Evolutionary conservation across 2,797 vertebrate species (phyloP), one percentile per base, ranked within the genome.

Genomic region (Thripadectes ignobilis): DNA sequence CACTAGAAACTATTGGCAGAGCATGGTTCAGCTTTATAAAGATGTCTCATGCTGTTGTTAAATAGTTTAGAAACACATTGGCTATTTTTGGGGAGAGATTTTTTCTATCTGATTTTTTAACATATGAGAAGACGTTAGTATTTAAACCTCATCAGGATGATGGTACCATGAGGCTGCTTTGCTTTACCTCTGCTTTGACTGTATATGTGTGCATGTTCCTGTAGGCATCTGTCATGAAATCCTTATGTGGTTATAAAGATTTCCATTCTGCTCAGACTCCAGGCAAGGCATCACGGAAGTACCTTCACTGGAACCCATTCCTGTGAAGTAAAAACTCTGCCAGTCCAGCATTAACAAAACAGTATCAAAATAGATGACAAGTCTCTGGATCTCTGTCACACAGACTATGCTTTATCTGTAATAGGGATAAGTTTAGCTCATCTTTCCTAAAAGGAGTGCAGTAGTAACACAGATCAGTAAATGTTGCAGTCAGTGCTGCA

Each of bases 251-350:
- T 88, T 95, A 46, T 54, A 88, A 96, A 93, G 83, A 59, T 90
- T 93, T 95, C 59, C 27, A 51, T 84, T 93, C 63, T 76, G 52
- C 88, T 63, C 80, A 74, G 71, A 93, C 88, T 88, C 51, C 45
- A 86, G 92, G 79, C 74, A 54, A 88, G 77, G 80, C 89, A 82
- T 88, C 62, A 54, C 59, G 80, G 76, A 88, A 84, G 63, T 30
- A 71, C 79, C 57, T 93, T 89, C 73, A 59, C 36, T 88, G 73
- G 76, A 81, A 79, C 83, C 62, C 10, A 1, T 74, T 76, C 49
- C 69, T 93, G 71, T 93, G 74, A 90, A 85, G 80, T 61, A 43
- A 94, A 91, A 92, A 7, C 77, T 92, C 73, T 84, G 59, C 59
- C 69, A 85, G 80, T 71, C 83, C 77, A 5, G 73, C 67, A 74